phyloP scores from a whole-genome alignment of 2,888 invertebrate genomes.

The Mesorhabditis belari region DNA sequence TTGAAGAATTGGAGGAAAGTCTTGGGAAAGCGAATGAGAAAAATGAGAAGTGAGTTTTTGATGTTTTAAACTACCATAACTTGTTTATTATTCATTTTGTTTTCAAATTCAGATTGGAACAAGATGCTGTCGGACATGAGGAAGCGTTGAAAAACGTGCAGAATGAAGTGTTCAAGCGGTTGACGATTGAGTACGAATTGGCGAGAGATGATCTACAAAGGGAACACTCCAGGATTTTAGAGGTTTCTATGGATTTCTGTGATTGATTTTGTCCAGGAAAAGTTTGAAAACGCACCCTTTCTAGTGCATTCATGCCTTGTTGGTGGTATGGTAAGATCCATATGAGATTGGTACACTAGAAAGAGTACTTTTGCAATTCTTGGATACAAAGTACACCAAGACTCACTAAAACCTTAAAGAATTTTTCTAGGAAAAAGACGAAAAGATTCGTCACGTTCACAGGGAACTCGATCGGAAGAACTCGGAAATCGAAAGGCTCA shows the following conservation, averaged over 20 bases:
- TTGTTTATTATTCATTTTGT: not conserved
- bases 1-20: not conserved
- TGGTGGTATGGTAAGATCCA: not conserved
- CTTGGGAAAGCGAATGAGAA: not conserved
- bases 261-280: too few species aligned
- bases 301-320: not conserved
- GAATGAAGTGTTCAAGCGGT: slow-evolving; percentile 21
- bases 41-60: not conserved
- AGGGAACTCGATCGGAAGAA: slow-evolving; percentile 22
- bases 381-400: too few species aligned
- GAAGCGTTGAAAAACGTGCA: slow-evolving; percentile 10
- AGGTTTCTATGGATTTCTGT: too few species aligned
- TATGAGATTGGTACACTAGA: not conserved
- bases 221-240: slow-evolving; percentile 9
- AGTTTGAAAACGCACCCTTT: not conserved
- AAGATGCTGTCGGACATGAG: slow-evolving; percentile 2
- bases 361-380: not conserved
- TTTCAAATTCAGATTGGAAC: slow-evolving; percentile 7
- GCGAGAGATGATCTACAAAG: slow-evolving; percentile 19
- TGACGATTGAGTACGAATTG: slow-evolving; percentile 31
- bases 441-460: slow-evolving; percentile 16
- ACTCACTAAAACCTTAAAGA: too few species aligned
- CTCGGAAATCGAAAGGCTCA: slow-evolving; percentile 14
- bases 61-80: not conserved
- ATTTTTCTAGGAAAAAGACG: slow-evolving; percentile 22